These are phyloP conservation scores for Netelia inedita DNA, from an alignment of 2,888 invertebrate species.

Conservation along the genomic window DNA sequence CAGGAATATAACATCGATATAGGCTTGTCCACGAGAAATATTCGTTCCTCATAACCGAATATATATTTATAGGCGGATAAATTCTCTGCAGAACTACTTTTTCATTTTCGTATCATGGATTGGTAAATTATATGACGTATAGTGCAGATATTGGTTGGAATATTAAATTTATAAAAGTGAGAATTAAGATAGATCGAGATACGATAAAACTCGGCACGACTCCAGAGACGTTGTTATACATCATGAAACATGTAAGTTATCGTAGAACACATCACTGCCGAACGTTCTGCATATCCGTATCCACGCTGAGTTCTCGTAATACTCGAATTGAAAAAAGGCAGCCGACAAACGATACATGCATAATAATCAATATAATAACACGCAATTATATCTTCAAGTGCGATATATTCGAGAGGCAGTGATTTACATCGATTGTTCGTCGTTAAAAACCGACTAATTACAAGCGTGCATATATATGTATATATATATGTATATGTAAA, in stretches of 20 bases:
- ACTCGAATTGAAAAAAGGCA: background rate
- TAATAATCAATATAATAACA: conserved; percentile 24
- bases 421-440: conserved; percentile 6
- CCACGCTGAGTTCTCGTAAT: background rate
- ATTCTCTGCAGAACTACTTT: background rate
- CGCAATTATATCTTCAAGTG: conserved; percentile 18
- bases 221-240: background rate
- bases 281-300: background rate
- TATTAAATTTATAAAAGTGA: too few species aligned
- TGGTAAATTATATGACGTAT: too few species aligned
- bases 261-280: background rate
- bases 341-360: background rate
- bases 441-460: conserved; percentile 31
- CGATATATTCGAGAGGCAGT: conserved; percentile 7
- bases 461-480: background rate
- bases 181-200: background rate
- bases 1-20: background rate
- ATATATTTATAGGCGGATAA: background rate
- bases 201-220: background rate
- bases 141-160: too few species aligned
- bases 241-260: background rate
- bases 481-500: background rate
- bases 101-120: background rate
- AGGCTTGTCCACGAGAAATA: background rate
- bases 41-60: conserved; percentile 15